Evolutionary conservation across 92 coral and sea anemone species (phyloP), one percentile per base, ranked within the genome.

Genomic region (Palythoa caribaeorum): DNA sequence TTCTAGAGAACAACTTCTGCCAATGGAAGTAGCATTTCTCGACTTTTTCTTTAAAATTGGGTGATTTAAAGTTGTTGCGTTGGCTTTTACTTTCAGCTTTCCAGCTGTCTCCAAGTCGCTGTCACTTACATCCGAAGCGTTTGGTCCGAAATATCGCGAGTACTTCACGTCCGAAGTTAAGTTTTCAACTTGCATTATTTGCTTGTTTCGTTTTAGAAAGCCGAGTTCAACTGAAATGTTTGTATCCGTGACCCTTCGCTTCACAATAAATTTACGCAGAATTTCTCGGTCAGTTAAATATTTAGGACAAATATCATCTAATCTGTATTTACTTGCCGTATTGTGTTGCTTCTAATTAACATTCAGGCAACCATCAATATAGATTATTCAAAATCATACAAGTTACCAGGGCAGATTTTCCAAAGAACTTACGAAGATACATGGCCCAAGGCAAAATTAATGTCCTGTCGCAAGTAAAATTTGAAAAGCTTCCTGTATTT

Each of bases 91-190:
- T 8, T 8, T 44, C 6, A 44, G 6, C 4, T 6, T 44, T 78
- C 21, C 71, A 37, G 14, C 7, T 12, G 71, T 44, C 55, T 13
- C 83, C 5, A 47, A 78, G 38, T 78, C 83, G 28, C 44, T 57
- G 2, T 57, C 71, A 50, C 38, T 20, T 21, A 78, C 38, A 17
- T 55, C 50, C 36, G 83, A 36, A 17, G 83, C 83, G 19, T 78
- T 57, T 2, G 83, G 83, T 57, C 83, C 83, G 38, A 78, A 78
- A 9, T 78, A 78, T 15, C 83, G 71, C 53, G 83, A 78, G 55
- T 78, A 78, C 59, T 78, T 78, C 55, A 37, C 71, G 6, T 55
- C 71, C 6, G 83, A 55, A 28, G 38, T 17, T 57, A 36, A 54
- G n/a, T 28, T 37, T 6, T 78, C 53, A 9, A 54, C 71, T 50